A percentile compares a stretch with the other conserved stretches of the same genome.
These are phyloP conservation scores for Creontiades dilutus DNA, from an alignment of 2,888 invertebrate species.

Conservation along the genomic window DNA sequence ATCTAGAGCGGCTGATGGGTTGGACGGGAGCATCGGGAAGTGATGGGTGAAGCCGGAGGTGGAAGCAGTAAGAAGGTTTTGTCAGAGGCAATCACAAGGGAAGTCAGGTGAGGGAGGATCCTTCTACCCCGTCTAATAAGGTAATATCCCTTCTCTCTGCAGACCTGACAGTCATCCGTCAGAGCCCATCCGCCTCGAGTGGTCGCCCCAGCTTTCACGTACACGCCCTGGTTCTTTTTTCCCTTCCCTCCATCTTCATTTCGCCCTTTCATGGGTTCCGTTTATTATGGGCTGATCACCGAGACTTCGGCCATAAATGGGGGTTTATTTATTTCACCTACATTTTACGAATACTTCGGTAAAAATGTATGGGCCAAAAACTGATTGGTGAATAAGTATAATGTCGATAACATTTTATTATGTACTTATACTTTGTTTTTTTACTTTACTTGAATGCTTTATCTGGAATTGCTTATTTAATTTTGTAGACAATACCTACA, in stretches of 20 bases:
- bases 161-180: constrained; percentile 52
- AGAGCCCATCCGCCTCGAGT: constrained; percentile 1
- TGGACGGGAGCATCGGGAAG: constrained; percentile 28
- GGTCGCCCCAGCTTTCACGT: constrained; percentile 6
- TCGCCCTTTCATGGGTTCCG: not conserved
- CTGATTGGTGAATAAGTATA: no score
- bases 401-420: no score
- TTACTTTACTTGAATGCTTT: no score
- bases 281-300: not conserved
- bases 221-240: not conserved
- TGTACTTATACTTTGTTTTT: no score
- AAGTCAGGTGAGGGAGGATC: constrained; percentile 46
- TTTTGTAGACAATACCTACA: no score
- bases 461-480: no score
- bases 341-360: no score
- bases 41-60: constrained; percentile 24
- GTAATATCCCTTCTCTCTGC: constrained; percentile 52
- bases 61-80: constrained; percentile 50
- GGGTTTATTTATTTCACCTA: no score
- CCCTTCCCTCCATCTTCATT: not conserved
- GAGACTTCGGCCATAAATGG: no score
- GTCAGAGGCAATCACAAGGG: constrained; percentile 40
- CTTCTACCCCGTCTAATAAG: constrained; percentile 40
- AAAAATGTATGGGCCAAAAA: no score
- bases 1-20: constrained; percentile 30